These are phyloP conservation scores for Tenthredo distinguenda DNA, from an alignment of 2,888 invertebrate genomes.

Conservation along the genomic window DNA sequence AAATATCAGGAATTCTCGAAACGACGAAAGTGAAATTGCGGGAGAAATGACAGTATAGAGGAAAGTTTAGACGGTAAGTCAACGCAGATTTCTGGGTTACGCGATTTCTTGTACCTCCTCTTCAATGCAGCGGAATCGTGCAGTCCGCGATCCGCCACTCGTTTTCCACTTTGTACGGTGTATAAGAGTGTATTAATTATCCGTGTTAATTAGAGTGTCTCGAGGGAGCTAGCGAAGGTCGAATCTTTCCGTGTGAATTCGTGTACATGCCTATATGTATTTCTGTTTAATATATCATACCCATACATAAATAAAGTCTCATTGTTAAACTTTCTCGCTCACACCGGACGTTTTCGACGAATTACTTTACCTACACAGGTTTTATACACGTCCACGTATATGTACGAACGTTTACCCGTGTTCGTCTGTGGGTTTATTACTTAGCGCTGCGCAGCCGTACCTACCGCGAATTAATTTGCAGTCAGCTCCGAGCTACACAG, in stretches of 20 bases:
- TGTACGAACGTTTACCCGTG: not conserved
- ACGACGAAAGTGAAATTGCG: conserved; percentile 4
- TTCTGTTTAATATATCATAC: not conserved
- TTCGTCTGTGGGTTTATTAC: not conserved
- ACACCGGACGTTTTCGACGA: conserved; percentile 6
- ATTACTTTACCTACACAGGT: not conserved
- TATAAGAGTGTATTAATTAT: conserved; percentile 30
- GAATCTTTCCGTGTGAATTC: conserved; percentile 28
- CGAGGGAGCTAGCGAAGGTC: conserved; percentile 43
- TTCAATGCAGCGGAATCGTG: not conserved
- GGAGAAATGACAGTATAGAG: not conserved
- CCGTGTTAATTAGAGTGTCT: conserved; percentile 49
- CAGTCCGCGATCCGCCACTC: not conserved
- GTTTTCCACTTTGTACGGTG: conserved; percentile 6
- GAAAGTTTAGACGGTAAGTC: not conserved
- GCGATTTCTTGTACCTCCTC: not conserved
- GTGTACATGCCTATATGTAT: not conserved
- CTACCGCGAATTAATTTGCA: not conserved
- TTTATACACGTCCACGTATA: not conserved
- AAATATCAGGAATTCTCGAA: not conserved
- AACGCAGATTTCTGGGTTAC: conserved; percentile 16
- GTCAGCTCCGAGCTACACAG: not conserved
- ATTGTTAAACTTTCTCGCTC: conserved; percentile 35
- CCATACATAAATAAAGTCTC: not conserved
- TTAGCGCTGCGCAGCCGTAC: not conserved